phyloP scores from a whole-genome alignment of 1,140 invertebrate species.

The Sarcophaga bullata region DNA sequence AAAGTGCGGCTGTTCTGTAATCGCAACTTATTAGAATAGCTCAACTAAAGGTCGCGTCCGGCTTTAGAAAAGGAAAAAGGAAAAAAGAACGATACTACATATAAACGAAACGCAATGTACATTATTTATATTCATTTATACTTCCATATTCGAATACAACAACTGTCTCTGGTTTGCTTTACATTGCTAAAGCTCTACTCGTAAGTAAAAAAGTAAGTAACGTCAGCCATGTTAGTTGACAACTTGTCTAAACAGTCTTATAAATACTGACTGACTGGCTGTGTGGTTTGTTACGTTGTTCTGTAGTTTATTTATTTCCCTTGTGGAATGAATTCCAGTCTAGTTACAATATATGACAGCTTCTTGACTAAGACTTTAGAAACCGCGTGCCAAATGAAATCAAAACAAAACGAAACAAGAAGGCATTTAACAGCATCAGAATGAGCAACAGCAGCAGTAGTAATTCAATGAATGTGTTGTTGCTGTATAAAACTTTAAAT shows the following conservation, averaged over 20 bases:
- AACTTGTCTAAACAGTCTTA: constrained; percentile 21
- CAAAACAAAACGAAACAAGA: neutral
- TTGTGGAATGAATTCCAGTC: constrained; percentile 21
- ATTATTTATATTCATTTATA: too few relatives aligned
- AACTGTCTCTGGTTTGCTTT: too few relatives aligned
- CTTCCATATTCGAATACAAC: too few relatives aligned
- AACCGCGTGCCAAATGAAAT: constrained; percentile 8
- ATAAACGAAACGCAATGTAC: too few relatives aligned
- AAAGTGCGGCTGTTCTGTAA: too few relatives aligned
- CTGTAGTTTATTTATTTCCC: constrained; percentile 3
- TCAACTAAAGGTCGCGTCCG: too few relatives aligned
- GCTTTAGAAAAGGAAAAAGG: too few relatives aligned
- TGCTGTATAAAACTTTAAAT: too few relatives aligned
- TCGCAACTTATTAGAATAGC: too few relatives aligned
- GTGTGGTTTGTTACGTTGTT: constrained; percentile 4
- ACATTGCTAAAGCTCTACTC: too few relatives aligned
- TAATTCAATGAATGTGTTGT: too few relatives aligned
- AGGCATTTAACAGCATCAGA: neutral
- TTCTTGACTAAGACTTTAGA: constrained; percentile 14
- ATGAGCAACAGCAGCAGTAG: neutral
- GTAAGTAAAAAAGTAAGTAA: neutral
- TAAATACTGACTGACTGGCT: constrained; percentile 5
- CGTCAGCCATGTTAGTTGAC: constrained; percentile 20
- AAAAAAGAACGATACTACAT: too few relatives aligned
- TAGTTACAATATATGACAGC: constrained; percentile 18